These are phyloP conservation scores for Acestrorhynchus altus DNA, from an alignment of 2,797 vertebrate genomes.

Conservation along the genomic window DNA sequence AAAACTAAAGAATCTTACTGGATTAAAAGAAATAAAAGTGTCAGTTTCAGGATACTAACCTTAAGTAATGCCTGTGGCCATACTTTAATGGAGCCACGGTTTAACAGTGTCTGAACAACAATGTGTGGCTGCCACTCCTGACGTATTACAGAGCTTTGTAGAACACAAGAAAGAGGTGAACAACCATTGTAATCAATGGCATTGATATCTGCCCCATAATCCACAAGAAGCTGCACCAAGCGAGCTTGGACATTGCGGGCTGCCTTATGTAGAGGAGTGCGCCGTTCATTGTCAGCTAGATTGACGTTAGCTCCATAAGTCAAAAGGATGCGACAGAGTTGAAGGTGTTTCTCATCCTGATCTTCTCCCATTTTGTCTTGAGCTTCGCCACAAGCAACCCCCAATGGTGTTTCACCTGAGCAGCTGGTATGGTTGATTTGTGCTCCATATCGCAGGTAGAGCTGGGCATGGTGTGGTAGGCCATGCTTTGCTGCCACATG, in stretches of 20 bases:
- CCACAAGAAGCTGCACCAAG: constrained; percentile 71
- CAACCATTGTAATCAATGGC: constrained; percentile 75
- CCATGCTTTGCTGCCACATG: constrained; percentile 73
- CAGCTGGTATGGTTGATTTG: constrained; percentile 60
- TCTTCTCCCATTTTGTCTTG: background rate
- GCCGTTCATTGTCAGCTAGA: constrained; percentile 66
- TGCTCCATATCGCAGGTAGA: constrained; percentile 73
- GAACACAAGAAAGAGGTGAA: constrained; percentile 70
- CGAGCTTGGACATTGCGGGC: constrained; percentile 64
- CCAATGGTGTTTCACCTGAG: constrained; percentile 70
- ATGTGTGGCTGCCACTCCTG: constrained; percentile 58
- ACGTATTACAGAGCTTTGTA: constrained; percentile 62
- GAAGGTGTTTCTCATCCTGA: constrained; percentile 43
- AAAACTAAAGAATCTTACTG: too few relatives aligned
- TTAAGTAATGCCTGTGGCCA: constrained; percentile 77
- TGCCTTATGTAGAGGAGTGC: constrained; percentile 77
- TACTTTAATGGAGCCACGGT: constrained; percentile 73
- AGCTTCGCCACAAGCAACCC: constrained; percentile 62
- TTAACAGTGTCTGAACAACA: constrained; percentile 74
- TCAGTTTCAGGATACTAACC: constrained; percentile 62
- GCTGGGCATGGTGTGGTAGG: constrained; percentile 69
- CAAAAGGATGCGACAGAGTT: constrained; percentile 71
- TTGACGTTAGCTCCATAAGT: constrained; percentile 59
- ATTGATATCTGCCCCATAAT: constrained; percentile 67
- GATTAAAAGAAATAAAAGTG: background rate